Base-by-base conservation (phyloP, 1,140 invertebrate genomes). In the Protaetia brevitarsis region DNA sequence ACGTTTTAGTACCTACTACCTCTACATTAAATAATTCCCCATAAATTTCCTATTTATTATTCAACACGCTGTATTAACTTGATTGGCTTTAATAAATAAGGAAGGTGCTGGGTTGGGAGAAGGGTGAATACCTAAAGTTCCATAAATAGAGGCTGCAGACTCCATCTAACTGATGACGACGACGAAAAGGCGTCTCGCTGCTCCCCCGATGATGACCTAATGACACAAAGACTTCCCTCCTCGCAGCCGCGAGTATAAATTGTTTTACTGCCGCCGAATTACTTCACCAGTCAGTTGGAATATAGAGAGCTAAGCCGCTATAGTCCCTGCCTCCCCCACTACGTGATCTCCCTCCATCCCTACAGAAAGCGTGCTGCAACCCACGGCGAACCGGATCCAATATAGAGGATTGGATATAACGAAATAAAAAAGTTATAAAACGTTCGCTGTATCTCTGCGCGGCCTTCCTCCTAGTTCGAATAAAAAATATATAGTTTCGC, bases 361-460 rank as follows among this genome's bases (percentile, higher is more conserved):
- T 34, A 34, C 13, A 11, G 8, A 34, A 11, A 7, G 41, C 65
- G n/a, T n/a, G 16, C 31, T 23, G 41, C 41, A 13, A 51, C 19
- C 41, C 19, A 23, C 41, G 16, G 19, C 41, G 41, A 21, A 23
- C 41, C n/a, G 67, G 66, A 66, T 45, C 64, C 67, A 68, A 68
- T 68, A 68, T 68, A 68, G 64, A 60, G 64, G 64, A 68, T 68
- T 68, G 67, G 67, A 68, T 68, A 63, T 68, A 68, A 68, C 64
- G 64, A 61, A 68, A 68, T 68, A 68, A 68, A 68, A 68, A 68
- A 68, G 64, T 68, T 66, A 68, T 68, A 68, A 68, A 68, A 68
- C 63, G 41, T 16, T 6, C 37, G 8, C 8, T 11, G 37, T 45
- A 45, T 45, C 13, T 45, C 37, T 6, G 16, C 16, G 3, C 6